These are phyloP conservation scores for Ptilonorhynchus violaceus DNA, from an alignment of 2,113 vertebrate species.

Conservation along the genomic window DNA sequence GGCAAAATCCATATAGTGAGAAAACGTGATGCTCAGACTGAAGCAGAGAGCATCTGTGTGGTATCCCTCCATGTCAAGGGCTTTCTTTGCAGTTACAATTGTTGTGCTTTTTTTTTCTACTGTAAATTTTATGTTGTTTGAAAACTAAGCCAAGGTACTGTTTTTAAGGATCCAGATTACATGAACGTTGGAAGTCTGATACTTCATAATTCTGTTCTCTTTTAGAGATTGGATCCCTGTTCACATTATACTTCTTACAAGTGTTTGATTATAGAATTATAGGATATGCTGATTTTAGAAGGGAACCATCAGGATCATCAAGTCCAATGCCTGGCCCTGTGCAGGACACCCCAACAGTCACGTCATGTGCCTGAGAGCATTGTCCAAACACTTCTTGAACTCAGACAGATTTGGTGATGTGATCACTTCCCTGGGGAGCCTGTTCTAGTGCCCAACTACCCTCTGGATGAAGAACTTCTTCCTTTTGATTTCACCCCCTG, in stretches of 20 bases:
- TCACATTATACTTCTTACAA: not conserved
- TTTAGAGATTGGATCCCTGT: not conserved
- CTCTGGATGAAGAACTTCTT: not conserved
- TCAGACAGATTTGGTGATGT: not conserved
- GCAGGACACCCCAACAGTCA: not conserved
- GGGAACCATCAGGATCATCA: not conserved
- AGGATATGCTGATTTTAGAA: not conserved
- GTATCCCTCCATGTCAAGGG: not conserved
- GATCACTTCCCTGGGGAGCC: not conserved
- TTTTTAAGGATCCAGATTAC: not conserved
- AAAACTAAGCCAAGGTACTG: not conserved
- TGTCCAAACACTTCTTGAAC: not conserved
- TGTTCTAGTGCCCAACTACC: not conserved
- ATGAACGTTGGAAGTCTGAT: not conserved
- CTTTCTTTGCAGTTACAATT: not conserved
- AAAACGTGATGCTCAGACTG: not conserved
- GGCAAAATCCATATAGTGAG: not conserved
- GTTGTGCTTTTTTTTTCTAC: not conserved
- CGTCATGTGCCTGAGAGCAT: not conserved
- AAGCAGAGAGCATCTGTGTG: not conserved
- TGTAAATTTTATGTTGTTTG: not conserved
- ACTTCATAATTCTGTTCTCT: not conserved
- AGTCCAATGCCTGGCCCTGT: not conserved
- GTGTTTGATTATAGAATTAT: not conserved
- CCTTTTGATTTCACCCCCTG: not conserved